Evolutionary conservation across 92 coral and sea anemone genomes (phyloP), one percentile per base, ranked within the genome.

Genomic region (Phenganax subtilis): DNA sequence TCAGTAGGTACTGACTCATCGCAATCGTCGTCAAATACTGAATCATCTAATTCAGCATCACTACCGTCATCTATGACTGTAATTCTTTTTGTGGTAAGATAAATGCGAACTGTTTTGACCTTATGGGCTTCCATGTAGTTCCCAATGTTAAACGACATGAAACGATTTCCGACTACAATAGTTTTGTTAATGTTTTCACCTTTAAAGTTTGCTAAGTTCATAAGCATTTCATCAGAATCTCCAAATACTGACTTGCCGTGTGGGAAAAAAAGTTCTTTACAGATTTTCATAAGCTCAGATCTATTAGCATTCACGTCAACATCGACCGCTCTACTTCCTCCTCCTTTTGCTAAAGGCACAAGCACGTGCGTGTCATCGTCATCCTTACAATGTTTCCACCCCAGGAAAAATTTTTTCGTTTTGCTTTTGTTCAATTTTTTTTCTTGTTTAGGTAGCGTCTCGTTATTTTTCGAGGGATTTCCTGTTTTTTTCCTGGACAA

Each of bases 361-460:
- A 85, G 84, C 51, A 80, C 83, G 60, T 89, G 69, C 2, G 52
- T n/a, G 6, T 86, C 75, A 8, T 78, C 87, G 12, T 80, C 81
- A 16, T 89, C 86, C 31, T 57, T 72, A 54, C 77, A 89, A 81
- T 83, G 89, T 77, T 86, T 89, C 86, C 89, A 86, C 27, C 87
- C 91, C 73, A 81, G 65, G 20, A 75, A 84, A 3, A 86, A 0
- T 63, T 73, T 57, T 44, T 71, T 84, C 7, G 11, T 70, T 83
- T 87, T 87, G 47, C 72, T 59, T 73, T 67, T 57, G 63, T 85
- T 68, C 71, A 69, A 56, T 87, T 83, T 76, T 67, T 79, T 86
- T 65, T 66, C 58, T 67, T 58, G 61, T 61, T 67, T n/a, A 20
- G 80, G 60, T 75, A 54, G 31, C 61, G 37, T 51, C 29, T 27